Evolutionary conservation across 1,140 invertebrate species (phyloP), one percentile per base, ranked within the genome.

Genomic region (Pseudoatta argentina): DNA sequence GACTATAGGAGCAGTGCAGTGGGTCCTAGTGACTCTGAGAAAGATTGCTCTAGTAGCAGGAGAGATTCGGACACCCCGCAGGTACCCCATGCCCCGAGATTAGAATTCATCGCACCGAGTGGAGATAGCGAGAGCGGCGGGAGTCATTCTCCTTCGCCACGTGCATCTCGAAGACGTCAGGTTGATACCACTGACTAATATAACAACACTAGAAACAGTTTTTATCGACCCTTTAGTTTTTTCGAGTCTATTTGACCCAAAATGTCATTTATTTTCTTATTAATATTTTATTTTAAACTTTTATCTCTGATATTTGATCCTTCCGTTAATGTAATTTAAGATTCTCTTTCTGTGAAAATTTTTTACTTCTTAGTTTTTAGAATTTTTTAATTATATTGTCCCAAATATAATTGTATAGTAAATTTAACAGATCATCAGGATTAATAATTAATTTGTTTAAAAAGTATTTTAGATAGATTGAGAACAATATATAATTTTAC

Each of bases 1-100:
- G 98, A 98, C 96, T 98, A 98, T 96, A 97, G 97, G 95, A 98
- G 98, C 96, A 98, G 97, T 95, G 98, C 97, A 92, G 96, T 98
- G 88, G 97, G 97, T 87, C 97, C 97, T 55, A 98, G 98, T 93
- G 98, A 98, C 95, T 98, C 98, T 82, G 98, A 98, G 91, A 96
- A 97, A 93, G 98, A 98, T 94, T 97, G 97, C 93, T 95, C 96
- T 24, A 97, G 93, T 71, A 89, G 96, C 91, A 96, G 97, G 86
- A 95, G 97, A 91, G 96, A 97, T 88, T 97, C 97, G 3, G 97
- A 97, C 93, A 96, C 96, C 4, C 88, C 93, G 6, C 92, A 91
- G 66, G 89, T 88, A 57, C 86, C 93, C 10, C 93, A 94, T 51
- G 94, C 96, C 21, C 96, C 97, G n/a, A 95, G 96, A 63, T 94